Conservation (phyloP, 2,113 vertebrate genomes). For the Gallinago undulata region DNA sequence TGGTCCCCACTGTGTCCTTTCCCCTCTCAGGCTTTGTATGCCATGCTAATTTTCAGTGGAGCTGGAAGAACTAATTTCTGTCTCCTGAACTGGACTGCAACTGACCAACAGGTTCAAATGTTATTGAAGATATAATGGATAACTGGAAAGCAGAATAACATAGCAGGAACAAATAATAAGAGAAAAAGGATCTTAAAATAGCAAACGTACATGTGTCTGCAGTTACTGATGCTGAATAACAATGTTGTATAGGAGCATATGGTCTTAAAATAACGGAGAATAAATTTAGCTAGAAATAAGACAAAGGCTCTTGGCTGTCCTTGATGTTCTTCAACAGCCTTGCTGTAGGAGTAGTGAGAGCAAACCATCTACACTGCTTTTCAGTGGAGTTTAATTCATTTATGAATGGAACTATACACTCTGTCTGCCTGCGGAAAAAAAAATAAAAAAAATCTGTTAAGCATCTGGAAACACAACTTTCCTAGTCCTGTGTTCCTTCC, state of each 20-base stretch:
- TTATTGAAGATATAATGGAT: background rate
- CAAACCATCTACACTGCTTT: background rate
- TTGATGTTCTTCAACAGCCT: slow-evolving; percentile 28
- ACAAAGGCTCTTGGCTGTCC: slow-evolving; percentile 27
- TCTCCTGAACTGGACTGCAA: background rate
- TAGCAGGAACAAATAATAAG: background rate
- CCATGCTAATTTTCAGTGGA: background rate
- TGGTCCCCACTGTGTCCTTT: background rate
- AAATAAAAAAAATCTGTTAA: background rate
- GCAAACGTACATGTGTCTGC: background rate
- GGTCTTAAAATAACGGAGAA: slow-evolving; percentile 42
- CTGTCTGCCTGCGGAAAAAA: background rate
- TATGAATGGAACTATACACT: slow-evolving; percentile 35
- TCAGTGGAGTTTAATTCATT: background rate
- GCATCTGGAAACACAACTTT: background rate
- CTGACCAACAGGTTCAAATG: background rate
- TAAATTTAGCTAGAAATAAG: slow-evolving; percentile 27
- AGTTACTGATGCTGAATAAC: slow-evolving; percentile 26
- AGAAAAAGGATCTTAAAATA: background rate
- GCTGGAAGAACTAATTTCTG: background rate
- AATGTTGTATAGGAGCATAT: slow-evolving; percentile 2
- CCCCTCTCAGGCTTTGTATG: background rate
- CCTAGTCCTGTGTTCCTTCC: background rate
- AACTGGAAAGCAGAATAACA: background rate
- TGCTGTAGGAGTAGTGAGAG: slow-evolving; percentile 44